Base-by-base conservation (phyloP, 2,797 vertebrate species). In the Hemibagrus guttatus region DNA sequence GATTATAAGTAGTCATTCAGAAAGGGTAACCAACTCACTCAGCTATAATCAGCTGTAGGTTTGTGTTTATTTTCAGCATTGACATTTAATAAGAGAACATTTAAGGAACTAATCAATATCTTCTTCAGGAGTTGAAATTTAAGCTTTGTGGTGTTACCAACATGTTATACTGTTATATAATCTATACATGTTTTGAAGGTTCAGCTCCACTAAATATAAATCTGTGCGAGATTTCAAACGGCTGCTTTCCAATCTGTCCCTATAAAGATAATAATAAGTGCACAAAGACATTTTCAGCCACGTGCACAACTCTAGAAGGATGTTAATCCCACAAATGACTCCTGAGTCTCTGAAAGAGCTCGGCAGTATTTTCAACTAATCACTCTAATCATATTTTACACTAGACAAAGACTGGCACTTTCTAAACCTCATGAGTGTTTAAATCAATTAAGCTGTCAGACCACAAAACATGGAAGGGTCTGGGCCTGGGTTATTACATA, bases 361-460 rank as follows among this genome's bases (percentile, higher is more conserved):
- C 81, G 78, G 78, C 79, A 76, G 2, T 31, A 84, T 74, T 74
- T 87, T 79, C 42, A 81, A 78, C 85, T 82, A 82, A 90, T 88
- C 86, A 89, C 80, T 56, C 12, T 82, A 42, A 87, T 88, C 79
- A 63, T 75, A 78, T 83, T 85, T 80, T 81, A 79, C 54, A 11
- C 42, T 61, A 23, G 63, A 71, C 80, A 79, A 79, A 69, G 71
- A 54, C 63, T 42, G 54, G 26, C 17, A 84, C 28, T 63, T 82
- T 75, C 63, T 28, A 39, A 85, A 63, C 28, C 69, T 68, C 84
- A 84, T 76, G 71, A 74, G 74, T 74, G 81, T 87, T 87, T 87
- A 87, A n/a, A 87, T 84, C 69, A 89, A 89, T 89, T 83, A 86
- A 86, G 82, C 28, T 79, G 81, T 86, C 76, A 69, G 85, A 84